phyloP scores from a whole-genome alignment of 35 echinoderm and acorn worm species.

The Apostichopus californicus region DNA sequence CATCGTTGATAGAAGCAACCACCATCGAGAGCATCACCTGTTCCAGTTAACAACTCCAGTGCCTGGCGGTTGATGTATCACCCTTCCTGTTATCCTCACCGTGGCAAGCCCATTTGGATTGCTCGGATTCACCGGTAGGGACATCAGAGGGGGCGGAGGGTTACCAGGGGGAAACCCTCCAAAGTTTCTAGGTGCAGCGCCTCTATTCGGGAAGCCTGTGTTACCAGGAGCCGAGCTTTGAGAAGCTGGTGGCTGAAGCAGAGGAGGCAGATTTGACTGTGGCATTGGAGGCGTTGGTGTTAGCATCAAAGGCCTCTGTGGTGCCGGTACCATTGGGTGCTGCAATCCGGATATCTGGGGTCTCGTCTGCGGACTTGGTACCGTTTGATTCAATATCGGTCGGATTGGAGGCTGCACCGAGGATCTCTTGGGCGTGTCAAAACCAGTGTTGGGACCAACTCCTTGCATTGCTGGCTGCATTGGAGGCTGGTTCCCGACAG shows the following conservation, averaged over 20 bases:
- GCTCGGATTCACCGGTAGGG: not conserved
- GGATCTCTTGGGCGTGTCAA: not conserved
- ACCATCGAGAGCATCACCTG: not conserved
- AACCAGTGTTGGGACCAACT: not conserved
- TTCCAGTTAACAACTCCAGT: constrained; percentile 29
- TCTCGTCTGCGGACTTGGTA: not conserved
- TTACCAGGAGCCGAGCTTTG: not conserved
- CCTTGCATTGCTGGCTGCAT: constrained; percentile 29
- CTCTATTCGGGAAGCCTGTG: not conserved
- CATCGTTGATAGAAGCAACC: too few relatives aligned
- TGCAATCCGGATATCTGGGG: not conserved
- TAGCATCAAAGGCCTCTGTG: not conserved
- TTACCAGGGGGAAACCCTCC: constrained; percentile 22
- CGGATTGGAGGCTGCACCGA: not conserved
- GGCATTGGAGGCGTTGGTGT: not conserved
- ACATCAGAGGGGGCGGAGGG: constrained; percentile 33
- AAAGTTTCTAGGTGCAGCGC: not conserved
- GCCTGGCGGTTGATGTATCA: constrained; percentile 18
- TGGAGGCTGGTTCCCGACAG: constrained; percentile 11
- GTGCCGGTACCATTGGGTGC: constrained; percentile 4
- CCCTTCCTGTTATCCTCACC: constrained; percentile 78
- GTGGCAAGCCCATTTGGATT: constrained; percentile 70
- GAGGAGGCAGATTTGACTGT: not conserved
- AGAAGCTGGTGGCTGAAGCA: not conserved
- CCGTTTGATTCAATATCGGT: not conserved